Evolutionary conservation across 2,113 vertebrate species (phyloP).

Genomic region (Neodon shergylaensis): DNA sequence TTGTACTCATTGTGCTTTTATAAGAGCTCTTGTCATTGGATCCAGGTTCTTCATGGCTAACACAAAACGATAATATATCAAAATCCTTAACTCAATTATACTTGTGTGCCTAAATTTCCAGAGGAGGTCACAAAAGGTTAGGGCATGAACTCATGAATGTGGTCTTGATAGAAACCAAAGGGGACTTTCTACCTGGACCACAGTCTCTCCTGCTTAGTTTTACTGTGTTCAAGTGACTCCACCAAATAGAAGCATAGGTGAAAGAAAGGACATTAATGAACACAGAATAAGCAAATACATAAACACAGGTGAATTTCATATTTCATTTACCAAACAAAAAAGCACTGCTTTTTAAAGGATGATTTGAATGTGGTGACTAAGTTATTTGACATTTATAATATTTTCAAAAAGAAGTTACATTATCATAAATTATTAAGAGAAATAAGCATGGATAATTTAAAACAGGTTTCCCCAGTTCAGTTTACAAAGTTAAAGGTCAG

Average conservation of each 20-base stretch:
- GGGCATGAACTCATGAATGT: not conserved
- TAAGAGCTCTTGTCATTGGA: not conserved
- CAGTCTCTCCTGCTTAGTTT: not conserved
- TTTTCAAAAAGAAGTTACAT: conserved; percentile 43
- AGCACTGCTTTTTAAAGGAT: not conserved
- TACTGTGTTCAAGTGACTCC: not conserved
- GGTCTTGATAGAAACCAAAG: not conserved
- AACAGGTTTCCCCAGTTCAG: conserved; percentile 55
- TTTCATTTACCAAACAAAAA: not conserved
- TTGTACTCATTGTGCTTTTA: not conserved
- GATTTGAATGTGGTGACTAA: conserved; percentile 2
- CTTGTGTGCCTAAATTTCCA: not conserved
- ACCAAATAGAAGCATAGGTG: not conserved
- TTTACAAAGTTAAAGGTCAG: conserved; percentile 33
- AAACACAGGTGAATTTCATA: not conserved
- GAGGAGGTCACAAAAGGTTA: not conserved
- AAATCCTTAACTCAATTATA: not conserved
- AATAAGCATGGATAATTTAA: conserved; percentile 69
- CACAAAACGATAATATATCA: not conserved
- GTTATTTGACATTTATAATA: conserved; percentile 23
- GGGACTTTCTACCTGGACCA: not conserved
- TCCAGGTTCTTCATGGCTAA: not conserved
- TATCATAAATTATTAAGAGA: conserved; percentile 65
- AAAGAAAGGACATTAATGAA: not conserved
- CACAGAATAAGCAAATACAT: not conserved